Base-by-base conservation (phyloP, 2,113 vertebrate species). In the Callipepla squamata region DNA sequence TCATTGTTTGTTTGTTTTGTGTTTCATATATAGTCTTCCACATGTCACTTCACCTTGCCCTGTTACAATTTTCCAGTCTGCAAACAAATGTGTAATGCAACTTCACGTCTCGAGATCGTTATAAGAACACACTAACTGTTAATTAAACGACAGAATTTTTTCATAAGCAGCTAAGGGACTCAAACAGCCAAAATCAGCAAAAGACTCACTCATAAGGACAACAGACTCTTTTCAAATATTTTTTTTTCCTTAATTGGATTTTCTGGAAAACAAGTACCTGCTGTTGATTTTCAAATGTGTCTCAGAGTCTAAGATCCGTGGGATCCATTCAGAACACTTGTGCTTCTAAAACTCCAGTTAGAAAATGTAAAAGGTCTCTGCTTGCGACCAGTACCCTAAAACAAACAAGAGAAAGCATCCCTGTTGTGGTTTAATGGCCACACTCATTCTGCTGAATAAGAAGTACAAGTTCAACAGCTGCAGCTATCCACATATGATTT, bases 281-380 rank as follows among this genome's bases (percentile, higher is more conserved):
- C 1, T 0, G 30, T 0, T 89, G 11, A 48, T 55, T 53, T 66
- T 75, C 38, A 61, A 26, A 36, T 4, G 0, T 55, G 67, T 9
- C 25, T n/a, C 50, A 73, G 36, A 6, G 18, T 62, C 13, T 15
- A 28, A 73, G n/a, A 11, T 73, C 44, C 63, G 16, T n/a, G 58
- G 42, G 18, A 68, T 23, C 7, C 55, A 57, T 26, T 57, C 66
- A 65, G 3, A 73, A 40, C 11, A 55, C 9, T 20, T 68, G 30
- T 36, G 8, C 9, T 75, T 20, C 68, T 61, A 45, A 45, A 79
- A 61, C 15, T 28, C 36, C 32, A 40, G 22, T 61, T 22, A 26
- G 38, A 9, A 36, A 26, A 11, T 36, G 48, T 50, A 23, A 63
- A 58, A 75, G 11, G 9, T 59, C 59, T 36, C 8, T 38, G 25